A percentile compares a stretch with the other conserved stretches of the same genome.
Evolutionary conservation across 2,113 vertebrate genomes (phyloP).

Genomic region (Cricetomys ansorgei): DNA sequence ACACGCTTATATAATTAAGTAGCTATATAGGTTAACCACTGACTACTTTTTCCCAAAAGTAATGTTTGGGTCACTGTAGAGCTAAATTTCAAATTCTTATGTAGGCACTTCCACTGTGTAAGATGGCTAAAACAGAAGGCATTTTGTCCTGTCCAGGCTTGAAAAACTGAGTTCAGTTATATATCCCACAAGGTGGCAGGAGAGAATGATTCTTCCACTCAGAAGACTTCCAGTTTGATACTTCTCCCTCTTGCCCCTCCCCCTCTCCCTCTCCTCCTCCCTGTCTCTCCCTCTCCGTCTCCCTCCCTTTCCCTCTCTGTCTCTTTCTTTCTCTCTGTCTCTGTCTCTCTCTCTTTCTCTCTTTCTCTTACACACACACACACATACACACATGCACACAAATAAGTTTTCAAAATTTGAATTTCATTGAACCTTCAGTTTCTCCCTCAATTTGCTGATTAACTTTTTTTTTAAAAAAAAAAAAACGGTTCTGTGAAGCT

Average conservation of each 20-base stretch:
- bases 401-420: background rate
- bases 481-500: background rate
- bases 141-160: background rate
- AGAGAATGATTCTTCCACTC: background rate
- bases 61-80: background rate
- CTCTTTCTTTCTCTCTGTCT: background rate
- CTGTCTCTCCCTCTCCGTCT: too few relatives aligned
- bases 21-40: background rate
- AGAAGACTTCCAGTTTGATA: background rate
- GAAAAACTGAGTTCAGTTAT: background rate
- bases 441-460: background rate
- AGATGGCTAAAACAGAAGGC: background rate
- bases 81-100: background rate
- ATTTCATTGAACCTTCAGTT: background rate
- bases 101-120: background rate
- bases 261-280: background rate
- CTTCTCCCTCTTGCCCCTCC: background rate
- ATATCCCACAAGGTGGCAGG: background rate
- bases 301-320: background rate
- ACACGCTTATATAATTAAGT: background rate
- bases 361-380: background rate
- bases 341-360: background rate
- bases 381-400: background rate
- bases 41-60: background rate
- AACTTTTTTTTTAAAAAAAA: too few relatives aligned